Evolutionary conservation across 2,888 invertebrate species (phyloP).

Genomic region (Frankliniella intonsa): DNA sequence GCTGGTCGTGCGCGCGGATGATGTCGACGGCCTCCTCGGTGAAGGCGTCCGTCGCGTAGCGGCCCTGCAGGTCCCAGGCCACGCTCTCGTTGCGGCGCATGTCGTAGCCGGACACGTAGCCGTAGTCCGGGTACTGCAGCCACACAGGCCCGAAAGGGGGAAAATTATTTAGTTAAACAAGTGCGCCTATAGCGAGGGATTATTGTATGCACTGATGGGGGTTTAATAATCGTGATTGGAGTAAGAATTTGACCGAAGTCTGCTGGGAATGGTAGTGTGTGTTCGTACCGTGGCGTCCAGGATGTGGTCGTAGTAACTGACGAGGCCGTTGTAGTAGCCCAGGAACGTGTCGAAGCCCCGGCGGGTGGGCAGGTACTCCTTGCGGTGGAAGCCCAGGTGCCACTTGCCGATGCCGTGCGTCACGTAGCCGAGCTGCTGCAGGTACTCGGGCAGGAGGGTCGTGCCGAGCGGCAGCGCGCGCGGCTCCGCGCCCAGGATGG

Average conservation of each 20-base stretch:
- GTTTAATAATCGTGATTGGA: no score
- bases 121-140: conserved; percentile 38
- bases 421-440: conserved; percentile 62
- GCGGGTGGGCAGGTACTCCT: conserved; percentile 65
- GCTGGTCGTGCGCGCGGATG: conserved; percentile 45
- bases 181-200: background rate
- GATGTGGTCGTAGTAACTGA: conserved; percentile 70
- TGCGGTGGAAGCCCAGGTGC: conserved; percentile 75
- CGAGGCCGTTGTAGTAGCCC: conserved; percentile 70
- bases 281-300: conserved; percentile 48
- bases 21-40: conserved; percentile 48
- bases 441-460: conserved; percentile 65
- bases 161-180: no score
- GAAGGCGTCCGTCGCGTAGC: conserved; percentile 50
- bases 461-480: conserved; percentile 65
- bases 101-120: conserved; percentile 46
- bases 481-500: conserved; percentile 63
- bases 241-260: no score
- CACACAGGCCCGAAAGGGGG: background rate
- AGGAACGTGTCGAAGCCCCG: conserved; percentile 77
- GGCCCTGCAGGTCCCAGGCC: conserved; percentile 45
- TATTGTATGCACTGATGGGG: no score
- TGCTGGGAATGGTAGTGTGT: background rate
- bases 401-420: conserved; percentile 88
- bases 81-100: conserved; percentile 45